These are phyloP conservation scores for Strigamia transsilvanica DNA, from an alignment of 2,888 invertebrate genomes.

Conservation along the genomic window DNA sequence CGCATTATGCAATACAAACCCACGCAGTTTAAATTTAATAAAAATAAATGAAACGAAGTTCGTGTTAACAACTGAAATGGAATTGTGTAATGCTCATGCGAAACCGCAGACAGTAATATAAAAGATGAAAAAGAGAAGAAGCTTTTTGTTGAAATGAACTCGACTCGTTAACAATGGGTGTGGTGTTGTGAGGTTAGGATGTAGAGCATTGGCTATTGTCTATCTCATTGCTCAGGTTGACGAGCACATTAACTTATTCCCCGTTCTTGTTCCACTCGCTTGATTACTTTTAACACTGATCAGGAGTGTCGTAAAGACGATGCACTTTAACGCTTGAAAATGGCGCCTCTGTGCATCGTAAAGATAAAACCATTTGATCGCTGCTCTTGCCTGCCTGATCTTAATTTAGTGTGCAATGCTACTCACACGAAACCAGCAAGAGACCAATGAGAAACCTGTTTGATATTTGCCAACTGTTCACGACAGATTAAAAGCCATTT, in stretches of 20 bases:
- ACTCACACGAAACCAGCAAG: constrained; percentile 3
- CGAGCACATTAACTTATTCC: constrained; percentile 35
- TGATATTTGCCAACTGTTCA: constrained; percentile 20
- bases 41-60: background rate
- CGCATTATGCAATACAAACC: no score
- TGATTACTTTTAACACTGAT: constrained; percentile 38
- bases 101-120: background rate
- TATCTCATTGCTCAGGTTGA: constrained; percentile 23
- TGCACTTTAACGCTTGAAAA: constrained; percentile 32
- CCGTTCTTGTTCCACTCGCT: constrained; percentile 28
- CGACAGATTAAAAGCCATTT: constrained; percentile 20
- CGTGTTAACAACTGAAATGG: background rate
- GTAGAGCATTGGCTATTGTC: background rate
- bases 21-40: background rate
- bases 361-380: constrained; percentile 34
- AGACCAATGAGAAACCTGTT: background rate
- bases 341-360: constrained; percentile 35
- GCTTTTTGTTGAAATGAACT: background rate
- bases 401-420: background rate
- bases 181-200: background rate
- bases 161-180: constrained; percentile 11
- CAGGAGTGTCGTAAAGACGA: constrained; percentile 35
- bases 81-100: background rate
- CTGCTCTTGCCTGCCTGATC: constrained; percentile 1
- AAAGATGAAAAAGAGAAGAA: background rate